phyloP scores from a whole-genome alignment of 2,113 vertebrate species.

The Neomonachus schauinslandi region DNA sequence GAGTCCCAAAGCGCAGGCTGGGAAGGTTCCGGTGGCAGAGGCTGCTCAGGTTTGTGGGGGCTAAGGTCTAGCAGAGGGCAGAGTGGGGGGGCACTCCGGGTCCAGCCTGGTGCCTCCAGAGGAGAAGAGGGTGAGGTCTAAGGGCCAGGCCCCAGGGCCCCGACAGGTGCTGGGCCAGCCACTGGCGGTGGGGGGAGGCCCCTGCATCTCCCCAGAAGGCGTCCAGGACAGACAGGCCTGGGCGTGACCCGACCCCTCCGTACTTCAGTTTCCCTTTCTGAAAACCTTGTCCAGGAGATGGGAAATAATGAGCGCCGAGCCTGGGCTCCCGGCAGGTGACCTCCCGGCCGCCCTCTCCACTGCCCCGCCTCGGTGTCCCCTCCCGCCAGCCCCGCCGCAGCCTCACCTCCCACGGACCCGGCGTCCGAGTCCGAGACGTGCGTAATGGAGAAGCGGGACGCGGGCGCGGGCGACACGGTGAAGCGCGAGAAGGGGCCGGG shows the following conservation, averaged over 20 bases:
- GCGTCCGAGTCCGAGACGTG: constrained; percentile 95
- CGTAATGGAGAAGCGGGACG: constrained; percentile 97
- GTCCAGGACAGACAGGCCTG: background rate
- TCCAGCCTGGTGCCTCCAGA: background rate
- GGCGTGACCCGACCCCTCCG: too few relatives aligned
- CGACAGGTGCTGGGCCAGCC: background rate
- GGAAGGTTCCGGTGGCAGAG: background rate
- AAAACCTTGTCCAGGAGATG: background rate
- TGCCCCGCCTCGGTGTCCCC: accelerated
- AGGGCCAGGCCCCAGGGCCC: too few relatives aligned
- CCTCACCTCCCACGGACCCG: constrained; percentile 91
- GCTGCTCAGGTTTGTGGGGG: too few relatives aligned
- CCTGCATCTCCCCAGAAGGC: background rate
- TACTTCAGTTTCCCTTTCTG: background rate
- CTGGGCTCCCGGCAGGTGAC: background rate
- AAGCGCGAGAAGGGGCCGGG: constrained; percentile 91
- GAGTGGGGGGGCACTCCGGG: background rate
- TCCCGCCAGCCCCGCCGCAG: too few relatives aligned
- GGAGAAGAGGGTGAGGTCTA: accelerated
- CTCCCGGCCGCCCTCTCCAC: accelerated
- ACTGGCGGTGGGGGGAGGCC: too few relatives aligned
- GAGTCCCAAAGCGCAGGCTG: background rate
- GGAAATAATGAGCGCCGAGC: background rate
- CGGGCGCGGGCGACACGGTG: constrained; percentile 91
- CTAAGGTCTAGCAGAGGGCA: background rate